Conservation (phyloP, 2,888 invertebrate species). For the Callimorpha dominula region DNA sequence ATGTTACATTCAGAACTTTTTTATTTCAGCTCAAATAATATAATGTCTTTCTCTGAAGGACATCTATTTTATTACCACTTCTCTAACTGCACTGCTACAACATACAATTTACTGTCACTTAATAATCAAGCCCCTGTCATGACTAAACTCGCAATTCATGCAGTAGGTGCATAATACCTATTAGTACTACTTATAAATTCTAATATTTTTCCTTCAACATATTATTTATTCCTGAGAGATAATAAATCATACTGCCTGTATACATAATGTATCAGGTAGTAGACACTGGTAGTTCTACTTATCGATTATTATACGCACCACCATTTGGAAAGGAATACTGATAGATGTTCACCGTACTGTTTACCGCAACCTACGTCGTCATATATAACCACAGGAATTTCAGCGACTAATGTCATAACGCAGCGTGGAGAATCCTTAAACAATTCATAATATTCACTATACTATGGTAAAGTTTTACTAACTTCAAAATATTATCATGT, state of each 20-base stretch:
- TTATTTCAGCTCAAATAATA: not conserved
- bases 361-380: slow-evolving; percentile 2
- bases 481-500: not conserved
- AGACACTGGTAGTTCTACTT: no score
- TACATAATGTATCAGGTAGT: no score
- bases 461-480: not conserved
- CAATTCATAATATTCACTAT: slow-evolving; percentile 13
- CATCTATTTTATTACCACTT: not conserved
- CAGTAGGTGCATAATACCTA: not conserved
- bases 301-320: not conserved
- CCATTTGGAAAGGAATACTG: not conserved
- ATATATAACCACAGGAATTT: not conserved
- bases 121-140: no score
- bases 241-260: slow-evolving; percentile 12
- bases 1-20: no score
- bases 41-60: not conserved
- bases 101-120: no score
- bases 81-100: not conserved
- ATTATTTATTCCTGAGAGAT: slow-evolving; percentile 13
- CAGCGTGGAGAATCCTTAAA: not conserved
- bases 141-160: not conserved
- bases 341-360: not conserved
- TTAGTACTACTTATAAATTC: not conserved
- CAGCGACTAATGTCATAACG: not conserved
- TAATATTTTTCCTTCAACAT: slow-evolving; percentile 1